phyloP scores from a whole-genome alignment of 2,113 vertebrate genomes.

The Varanus salvator region DNA sequence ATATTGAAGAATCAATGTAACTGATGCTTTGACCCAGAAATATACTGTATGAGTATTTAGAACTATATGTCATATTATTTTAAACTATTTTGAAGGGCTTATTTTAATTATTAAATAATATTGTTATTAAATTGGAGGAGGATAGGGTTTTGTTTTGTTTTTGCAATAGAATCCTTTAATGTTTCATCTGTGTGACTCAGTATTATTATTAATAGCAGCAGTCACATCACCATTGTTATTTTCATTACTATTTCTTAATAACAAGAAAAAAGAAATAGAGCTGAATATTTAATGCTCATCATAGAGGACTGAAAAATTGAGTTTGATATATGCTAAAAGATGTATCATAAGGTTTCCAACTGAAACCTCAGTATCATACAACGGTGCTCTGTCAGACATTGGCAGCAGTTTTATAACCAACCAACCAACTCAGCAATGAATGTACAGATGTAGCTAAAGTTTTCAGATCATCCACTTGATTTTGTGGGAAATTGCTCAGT shows the following conservation, averaged over 20 bases:
- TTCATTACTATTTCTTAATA: slow-evolving; percentile 9
- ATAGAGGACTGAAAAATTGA: slow-evolving; percentile 11
- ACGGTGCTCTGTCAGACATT: slow-evolving; percentile 24
- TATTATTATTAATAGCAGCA: not conserved
- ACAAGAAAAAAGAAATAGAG: slow-evolving; percentile 46
- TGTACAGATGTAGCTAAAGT: slow-evolving; percentile 4
- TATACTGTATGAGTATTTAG: slow-evolving; percentile 21
- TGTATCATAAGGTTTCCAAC: slow-evolving; percentile 42
- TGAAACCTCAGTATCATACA: slow-evolving; percentile 29
- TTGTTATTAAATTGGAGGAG: not conserved
- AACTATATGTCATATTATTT: slow-evolving; percentile 21
- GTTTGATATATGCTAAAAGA: slow-evolving; percentile 46
- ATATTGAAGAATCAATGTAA: slow-evolving; percentile 25
- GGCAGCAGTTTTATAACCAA: slow-evolving; percentile 7
- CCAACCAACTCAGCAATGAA: not conserved
- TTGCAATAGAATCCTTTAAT: not conserved
- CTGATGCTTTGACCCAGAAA: slow-evolving; percentile 9
- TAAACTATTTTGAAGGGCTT: not conserved
- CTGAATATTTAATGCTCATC: slow-evolving; percentile 45
- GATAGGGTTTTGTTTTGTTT: no score
- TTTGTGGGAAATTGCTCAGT: slow-evolving; percentile 37
- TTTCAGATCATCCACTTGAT: not conserved
- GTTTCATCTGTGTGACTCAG: not conserved
- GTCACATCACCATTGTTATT: not conserved
- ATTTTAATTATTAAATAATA: not conserved